phyloP scores from a whole-genome alignment of 2,797 vertebrate genomes.

The Catostomus latipinnis region DNA sequence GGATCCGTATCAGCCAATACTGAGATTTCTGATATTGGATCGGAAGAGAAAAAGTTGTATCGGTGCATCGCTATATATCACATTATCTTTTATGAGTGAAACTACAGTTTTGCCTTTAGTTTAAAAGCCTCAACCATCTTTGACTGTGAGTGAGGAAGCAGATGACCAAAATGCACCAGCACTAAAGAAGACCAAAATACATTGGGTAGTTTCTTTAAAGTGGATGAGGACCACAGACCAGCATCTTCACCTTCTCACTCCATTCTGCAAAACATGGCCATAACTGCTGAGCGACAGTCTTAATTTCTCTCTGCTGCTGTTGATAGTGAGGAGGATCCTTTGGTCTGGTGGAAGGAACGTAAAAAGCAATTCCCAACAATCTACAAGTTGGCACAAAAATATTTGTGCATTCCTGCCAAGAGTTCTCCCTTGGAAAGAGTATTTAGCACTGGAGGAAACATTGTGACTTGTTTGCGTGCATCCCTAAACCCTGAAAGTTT shows the following conservation, averaged over 20 bases:
- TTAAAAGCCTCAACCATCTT: too few species aligned
- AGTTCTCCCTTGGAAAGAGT: background rate
- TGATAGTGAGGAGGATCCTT: background rate
- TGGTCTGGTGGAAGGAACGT: slow-evolving; percentile 1
- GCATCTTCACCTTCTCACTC: background rate
- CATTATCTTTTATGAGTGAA: too few species aligned
- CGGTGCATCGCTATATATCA: too few species aligned
- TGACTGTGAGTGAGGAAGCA: background rate
- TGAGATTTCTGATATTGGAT: too few species aligned
- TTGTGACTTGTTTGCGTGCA: too few species aligned
- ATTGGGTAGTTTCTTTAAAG: background rate
- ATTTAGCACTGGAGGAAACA: background rate
- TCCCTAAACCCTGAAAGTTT: too few species aligned
- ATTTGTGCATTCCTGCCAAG: background rate
- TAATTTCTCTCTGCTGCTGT: background rate
- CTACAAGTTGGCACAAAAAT: background rate
- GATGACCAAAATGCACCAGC: background rate
- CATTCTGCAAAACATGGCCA: background rate
- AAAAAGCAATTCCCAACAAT: background rate
- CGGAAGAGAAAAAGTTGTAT: too few species aligned
- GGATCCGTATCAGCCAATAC: too few species aligned
- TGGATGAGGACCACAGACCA: background rate
- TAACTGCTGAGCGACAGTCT: background rate
- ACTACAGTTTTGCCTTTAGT: too few species aligned
- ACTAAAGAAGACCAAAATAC: background rate